Percentiles rank a stretch among this genome's conserved stretches.
Evolutionary conservation across 2,797 vertebrate genomes (phyloP).

Genomic region (Manis crassicaudata): DNA sequence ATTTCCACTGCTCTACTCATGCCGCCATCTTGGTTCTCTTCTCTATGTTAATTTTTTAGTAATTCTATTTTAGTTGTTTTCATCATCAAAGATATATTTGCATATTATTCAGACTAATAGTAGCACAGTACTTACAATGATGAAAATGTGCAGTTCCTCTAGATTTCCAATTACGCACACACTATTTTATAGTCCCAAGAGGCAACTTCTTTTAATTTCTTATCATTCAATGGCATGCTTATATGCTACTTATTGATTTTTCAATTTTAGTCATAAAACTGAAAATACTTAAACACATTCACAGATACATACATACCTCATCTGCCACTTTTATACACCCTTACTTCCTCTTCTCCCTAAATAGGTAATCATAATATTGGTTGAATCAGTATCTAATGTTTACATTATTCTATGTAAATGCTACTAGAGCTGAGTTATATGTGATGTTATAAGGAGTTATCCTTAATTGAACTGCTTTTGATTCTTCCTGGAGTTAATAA

Average conservation of each 20-base stretch:
- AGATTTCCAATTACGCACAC: neutral
- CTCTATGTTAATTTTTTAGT: neutral
- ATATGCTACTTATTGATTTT: conserved; percentile 21
- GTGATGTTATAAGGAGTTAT: neutral
- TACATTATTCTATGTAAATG: conserved; percentile 37
- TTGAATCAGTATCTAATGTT: neutral
- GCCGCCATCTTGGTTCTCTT: too few species aligned
- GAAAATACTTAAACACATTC: neutral
- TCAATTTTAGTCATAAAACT: neutral
- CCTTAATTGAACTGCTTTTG: neutral
- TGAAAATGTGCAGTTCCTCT: neutral
- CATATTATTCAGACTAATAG: neutral
- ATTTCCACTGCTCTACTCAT: too few species aligned
- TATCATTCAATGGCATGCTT: neutral
- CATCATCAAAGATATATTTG: neutral
- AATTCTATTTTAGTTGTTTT: neutral
- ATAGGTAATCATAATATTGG: neutral
- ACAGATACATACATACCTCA: neutral
- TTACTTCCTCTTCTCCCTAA: neutral
- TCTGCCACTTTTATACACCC: neutral
- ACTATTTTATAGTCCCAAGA: neutral
- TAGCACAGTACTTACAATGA: neutral
- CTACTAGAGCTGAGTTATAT: neutral
- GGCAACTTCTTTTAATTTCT: neutral
- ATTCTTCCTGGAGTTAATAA: neutral